Conservation (phyloP, 2,888 invertebrate genomes). For the Anthophora plumipes region DNA sequence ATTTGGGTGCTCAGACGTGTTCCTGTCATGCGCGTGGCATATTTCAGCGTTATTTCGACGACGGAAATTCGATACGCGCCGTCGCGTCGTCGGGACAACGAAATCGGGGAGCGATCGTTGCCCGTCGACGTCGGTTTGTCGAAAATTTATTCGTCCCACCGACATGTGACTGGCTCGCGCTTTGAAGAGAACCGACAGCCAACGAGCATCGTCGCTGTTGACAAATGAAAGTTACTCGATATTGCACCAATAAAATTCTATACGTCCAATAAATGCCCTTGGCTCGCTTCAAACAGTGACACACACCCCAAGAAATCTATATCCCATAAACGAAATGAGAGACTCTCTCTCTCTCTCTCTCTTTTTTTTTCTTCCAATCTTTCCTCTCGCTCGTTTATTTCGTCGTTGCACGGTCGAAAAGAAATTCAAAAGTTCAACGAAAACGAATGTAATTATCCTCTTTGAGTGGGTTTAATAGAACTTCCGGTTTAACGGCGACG, state of each 20-base stretch:
- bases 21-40: conserved; percentile 67
- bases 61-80: conserved; percentile 72
- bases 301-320: conserved; percentile 1
- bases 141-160: conserved; percentile 73
- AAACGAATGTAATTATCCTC: conserved; percentile 1
- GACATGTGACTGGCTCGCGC: conserved; percentile 67
- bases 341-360: neutral
- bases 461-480: neutral
- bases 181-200: conserved; percentile 68
- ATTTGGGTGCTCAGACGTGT: conserved; percentile 62
- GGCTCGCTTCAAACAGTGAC: conserved; percentile 5
- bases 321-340: neutral
- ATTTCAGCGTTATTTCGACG: conserved; percentile 73
- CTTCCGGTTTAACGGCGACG: neutral
- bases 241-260: conserved; percentile 68
- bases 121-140: conserved; percentile 74
- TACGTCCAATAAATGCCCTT: conserved; percentile 53
- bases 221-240: conserved; percentile 72
- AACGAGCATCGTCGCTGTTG: conserved; percentile 65
- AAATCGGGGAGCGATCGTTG: conserved; percentile 71
- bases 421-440: too few relatives aligned
- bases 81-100: conserved; percentile 73
- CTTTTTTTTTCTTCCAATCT: too few relatives aligned
- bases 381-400: neutral
- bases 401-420: too few relatives aligned